phyloP scores from a whole-genome alignment of 2,888 invertebrate species.

The Enoplolaimus lenunculus region DNA sequence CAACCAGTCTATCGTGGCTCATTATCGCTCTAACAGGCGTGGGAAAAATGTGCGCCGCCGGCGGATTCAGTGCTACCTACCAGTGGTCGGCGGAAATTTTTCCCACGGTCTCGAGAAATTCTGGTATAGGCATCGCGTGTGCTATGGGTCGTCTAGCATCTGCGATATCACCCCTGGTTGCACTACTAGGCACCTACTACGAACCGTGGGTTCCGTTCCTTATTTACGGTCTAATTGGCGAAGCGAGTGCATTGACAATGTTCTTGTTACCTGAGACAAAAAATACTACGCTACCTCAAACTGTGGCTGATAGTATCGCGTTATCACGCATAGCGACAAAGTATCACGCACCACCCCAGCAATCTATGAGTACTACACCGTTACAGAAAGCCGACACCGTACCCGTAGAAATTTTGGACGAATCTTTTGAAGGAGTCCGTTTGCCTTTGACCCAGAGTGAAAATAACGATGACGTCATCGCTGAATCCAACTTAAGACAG shows the following conservation, averaged over 20 bases:
- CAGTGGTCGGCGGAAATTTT: slow-evolving; percentile 22
- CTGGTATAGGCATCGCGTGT: slow-evolving; percentile 15
- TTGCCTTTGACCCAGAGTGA: too few species aligned
- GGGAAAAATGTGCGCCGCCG: slow-evolving; percentile 17
- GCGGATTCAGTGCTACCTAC: slow-evolving; percentile 20
- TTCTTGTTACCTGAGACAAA: background rate
- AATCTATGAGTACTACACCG: too few species aligned
- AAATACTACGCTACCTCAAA: background rate
- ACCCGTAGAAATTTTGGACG: too few species aligned
- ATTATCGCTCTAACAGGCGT: background rate
- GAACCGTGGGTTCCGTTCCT: background rate
- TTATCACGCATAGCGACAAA: too few species aligned
- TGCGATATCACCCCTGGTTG: background rate
- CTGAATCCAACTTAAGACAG: too few species aligned
- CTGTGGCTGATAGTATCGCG: background rate
- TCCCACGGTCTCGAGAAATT: slow-evolving; percentile 21
- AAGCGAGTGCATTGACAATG: background rate
- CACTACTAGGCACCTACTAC: background rate
- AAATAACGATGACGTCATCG: too few species aligned
- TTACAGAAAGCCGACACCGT: too few species aligned
- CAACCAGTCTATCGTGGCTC: background rate
- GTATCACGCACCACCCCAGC: too few species aligned
- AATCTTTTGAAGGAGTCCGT: too few species aligned
- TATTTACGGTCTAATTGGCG: background rate
- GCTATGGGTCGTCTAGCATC: background rate